Conservation (phyloP, 2,888 invertebrate genomes). For the Carterocephalus palaemon region DNA sequence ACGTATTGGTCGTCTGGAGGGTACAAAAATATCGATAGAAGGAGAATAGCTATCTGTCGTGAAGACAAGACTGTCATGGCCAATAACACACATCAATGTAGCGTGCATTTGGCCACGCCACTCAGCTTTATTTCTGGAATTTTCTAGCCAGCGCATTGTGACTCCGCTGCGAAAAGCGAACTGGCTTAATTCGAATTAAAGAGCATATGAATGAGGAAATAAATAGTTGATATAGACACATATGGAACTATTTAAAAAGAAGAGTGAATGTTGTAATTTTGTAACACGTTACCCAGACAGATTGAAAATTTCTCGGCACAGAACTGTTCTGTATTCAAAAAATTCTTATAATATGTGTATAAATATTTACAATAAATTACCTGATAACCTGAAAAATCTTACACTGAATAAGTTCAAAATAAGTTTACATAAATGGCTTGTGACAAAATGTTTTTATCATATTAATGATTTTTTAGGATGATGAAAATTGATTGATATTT, state of each 20-base stretch:
- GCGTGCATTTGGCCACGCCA: conserved; percentile 70
- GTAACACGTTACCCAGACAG: not conserved
- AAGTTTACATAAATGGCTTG: no score
- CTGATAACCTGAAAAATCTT: no score
- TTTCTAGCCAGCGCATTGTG: conserved; percentile 28
- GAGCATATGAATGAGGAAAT: conserved; percentile 1
- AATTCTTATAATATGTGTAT: no score
- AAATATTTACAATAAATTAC: no score
- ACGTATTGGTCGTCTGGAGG: conserved; percentile 47
- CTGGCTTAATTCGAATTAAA: not conserved
- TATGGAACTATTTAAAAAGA: no score
- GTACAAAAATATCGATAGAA: conserved; percentile 62
- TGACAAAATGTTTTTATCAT: no score
- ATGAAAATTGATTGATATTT: no score
- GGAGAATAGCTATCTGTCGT: conserved; percentile 50
- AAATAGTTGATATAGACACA: not conserved
- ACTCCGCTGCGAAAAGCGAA: not conserved
- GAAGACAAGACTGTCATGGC: conserved; percentile 58
- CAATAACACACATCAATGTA: conserved; percentile 72
- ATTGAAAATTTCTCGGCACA: no score
- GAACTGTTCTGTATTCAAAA: no score
- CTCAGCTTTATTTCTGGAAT: conserved; percentile 64
- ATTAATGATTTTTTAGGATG: no score
- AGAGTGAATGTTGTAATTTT: not conserved
- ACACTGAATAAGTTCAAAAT: no score